These are phyloP conservation scores for Chromoteleia sp. DNA, from an alignment of 2,888 invertebrate genomes.

Conservation along the genomic window DNA sequence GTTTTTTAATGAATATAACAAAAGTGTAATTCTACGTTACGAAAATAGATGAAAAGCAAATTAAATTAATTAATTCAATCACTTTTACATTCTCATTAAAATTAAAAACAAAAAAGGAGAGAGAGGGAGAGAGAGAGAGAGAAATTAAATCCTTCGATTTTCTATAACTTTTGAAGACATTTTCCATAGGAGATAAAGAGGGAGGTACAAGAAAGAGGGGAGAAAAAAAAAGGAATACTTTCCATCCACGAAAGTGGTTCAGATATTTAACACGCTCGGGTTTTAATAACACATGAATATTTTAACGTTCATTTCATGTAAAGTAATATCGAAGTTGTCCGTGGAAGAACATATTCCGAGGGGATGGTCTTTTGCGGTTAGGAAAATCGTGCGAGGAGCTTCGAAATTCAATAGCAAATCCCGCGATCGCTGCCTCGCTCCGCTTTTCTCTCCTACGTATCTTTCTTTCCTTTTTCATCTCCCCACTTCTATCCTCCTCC, in stretches of 20 bases:
- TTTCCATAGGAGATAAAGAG: no score
- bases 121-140: no score
- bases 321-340: constrained; percentile 70
- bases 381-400: constrained; percentile 67
- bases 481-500: no score
- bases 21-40: neutral
- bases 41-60: no score
- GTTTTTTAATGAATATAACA: neutral
- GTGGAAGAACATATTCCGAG: constrained; percentile 60
- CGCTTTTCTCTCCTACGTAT: no score
- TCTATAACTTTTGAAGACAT: no score
- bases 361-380: constrained; percentile 68
- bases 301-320: constrained; percentile 65
- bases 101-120: neutral
- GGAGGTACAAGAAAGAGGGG: neutral
- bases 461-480: no score
- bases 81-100: no score
- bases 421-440: constrained; percentile 5
- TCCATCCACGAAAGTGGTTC: constrained; percentile 50
- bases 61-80: no score
- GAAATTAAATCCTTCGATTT: constrained; percentile 5
- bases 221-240: constrained; percentile 28
- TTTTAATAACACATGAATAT: constrained; percentile 69
- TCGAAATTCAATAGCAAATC: constrained; percentile 69
- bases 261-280: constrained; percentile 55